These are phyloP conservation scores for Coranthus polyacanthus DNA, from an alignment of 2,797 vertebrate genomes.

Conservation along the genomic window DNA sequence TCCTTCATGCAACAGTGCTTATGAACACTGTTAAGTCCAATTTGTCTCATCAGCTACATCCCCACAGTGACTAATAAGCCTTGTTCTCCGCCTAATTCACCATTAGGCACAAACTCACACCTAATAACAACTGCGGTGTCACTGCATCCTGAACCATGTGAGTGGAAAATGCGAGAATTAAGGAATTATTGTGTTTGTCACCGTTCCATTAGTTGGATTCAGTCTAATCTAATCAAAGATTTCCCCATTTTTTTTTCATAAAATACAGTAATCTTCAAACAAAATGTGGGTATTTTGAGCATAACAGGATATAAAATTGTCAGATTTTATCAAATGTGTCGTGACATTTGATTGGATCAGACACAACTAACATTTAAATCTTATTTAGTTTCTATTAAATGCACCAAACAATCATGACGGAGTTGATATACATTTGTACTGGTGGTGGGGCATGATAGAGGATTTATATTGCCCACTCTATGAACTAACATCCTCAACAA, in stretches of 20 bases:
- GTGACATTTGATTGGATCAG: too few species aligned
- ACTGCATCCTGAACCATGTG: conserved; percentile 4
- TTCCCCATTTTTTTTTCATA: not conserved
- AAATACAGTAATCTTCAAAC: not conserved
- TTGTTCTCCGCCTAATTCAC: conserved; percentile 22
- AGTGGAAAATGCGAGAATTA: conserved; percentile 1
- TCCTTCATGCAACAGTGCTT: conserved; percentile 14
- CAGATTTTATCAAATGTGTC: too few species aligned
- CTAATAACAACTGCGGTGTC: conserved; percentile 4
- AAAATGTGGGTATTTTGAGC: not conserved
- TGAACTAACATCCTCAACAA: conserved; percentile 1
- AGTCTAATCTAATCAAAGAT: not conserved
- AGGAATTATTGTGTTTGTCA: not conserved
- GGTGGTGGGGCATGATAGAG: too few species aligned
- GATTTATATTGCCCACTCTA: not conserved
- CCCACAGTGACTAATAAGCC: conserved; percentile 9
- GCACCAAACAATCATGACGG: too few species aligned
- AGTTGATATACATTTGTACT: too few species aligned
- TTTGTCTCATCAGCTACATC: conserved; percentile 30
- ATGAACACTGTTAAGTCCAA: conserved; percentile 13
- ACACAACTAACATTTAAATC: too few species aligned
- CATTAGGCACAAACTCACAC: conserved; percentile 7
- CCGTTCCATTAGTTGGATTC: not conserved
- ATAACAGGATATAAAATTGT: not conserved
- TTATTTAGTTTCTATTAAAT: too few species aligned